A percentile compares a stretch with the other conserved stretches of the same genome.
Conservation (phyloP, 2,888 invertebrate genomes). For the Eristalis arbustorum region DNA sequence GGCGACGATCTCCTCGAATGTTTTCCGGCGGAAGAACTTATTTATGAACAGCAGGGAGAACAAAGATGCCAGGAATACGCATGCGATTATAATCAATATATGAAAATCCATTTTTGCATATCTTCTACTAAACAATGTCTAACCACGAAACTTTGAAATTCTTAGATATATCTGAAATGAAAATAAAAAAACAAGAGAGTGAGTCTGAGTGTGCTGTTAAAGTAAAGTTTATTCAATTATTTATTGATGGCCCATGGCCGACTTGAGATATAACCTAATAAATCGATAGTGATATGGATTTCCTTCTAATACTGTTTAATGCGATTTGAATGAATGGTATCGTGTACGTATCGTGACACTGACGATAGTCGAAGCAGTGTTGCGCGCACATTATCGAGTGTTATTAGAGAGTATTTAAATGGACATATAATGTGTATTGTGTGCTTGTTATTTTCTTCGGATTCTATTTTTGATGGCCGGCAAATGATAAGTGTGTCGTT, state of each 20-base stretch:
- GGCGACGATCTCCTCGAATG: conserved; percentile 79
- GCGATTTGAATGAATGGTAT: conserved; percentile 19
- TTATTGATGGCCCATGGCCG: not conserved
- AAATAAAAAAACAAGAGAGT: not conserved
- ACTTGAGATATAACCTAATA: not conserved
- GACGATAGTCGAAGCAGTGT: not conserved
- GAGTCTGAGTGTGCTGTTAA: not conserved
- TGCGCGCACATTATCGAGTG: not conserved
- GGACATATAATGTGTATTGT: not conserved
- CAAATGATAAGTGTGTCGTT: not conserved
- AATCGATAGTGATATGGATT: conserved; percentile 48
- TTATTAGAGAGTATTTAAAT: not conserved
- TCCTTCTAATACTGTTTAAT: conserved; percentile 4
- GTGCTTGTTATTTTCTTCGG: not conserved
- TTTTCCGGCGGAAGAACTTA: conserved; percentile 79
- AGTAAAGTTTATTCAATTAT: conserved; percentile 15
- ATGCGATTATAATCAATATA: conserved; percentile 79
- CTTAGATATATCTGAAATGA: conserved; percentile 53
- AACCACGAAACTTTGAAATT: conserved; percentile 39
- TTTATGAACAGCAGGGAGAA: conserved; percentile 79
- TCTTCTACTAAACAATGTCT: conserved; percentile 70
- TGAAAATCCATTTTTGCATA: conserved; percentile 80
- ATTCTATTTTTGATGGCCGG: conserved; percentile 10
- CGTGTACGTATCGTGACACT: not conserved
- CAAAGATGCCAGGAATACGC: conserved; percentile 79